Evolutionary conservation across 2,797 vertebrate genomes (phyloP), one percentile per base, ranked within the genome.

Genomic region (Peromyscus attwateri): DNA sequence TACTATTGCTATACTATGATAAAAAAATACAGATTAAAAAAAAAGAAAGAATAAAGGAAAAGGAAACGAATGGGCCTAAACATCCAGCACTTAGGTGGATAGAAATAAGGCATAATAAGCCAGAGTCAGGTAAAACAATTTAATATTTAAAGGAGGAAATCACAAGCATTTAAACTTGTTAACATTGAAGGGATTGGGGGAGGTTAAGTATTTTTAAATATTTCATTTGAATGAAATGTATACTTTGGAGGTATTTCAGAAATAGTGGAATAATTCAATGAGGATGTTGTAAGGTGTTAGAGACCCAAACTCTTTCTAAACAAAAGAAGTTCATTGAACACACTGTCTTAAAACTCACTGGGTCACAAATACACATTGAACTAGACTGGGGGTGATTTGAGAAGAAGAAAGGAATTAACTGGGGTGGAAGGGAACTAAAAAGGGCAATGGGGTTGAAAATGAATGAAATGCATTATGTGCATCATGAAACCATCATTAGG

Each of bases 271-370:
- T 43, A 82, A 92, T 77, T 73, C 57, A 85, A 46, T n/a, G 77
- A 66, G 37, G 29, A 37, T 80, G 19, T 21, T 31, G 34, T 49
- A 21, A 73, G 6, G 13, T 82, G 55, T 77, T 79, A 85, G 64
- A 82, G 77, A 96, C 71, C 6, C 71, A 95, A 95, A 93, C 10
- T 92, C 17, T 85, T 88, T 89, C n/a, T 75, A 12, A 77, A 1
- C 8, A 83, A 80, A 92, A 19, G 55, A 89, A 60, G 25, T 29
- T 96, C 80, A 89, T 25, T 92, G 68, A 97, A 92, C 68, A 82
- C 31, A 6, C 10, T 92, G 66, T 0, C 3, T 94, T 23, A 76
- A 96, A 97, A 83, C 62, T 85, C 43, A 49, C 2, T 34, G 29
- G 40, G 17, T 49, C 10, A 25, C 10, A 7, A 68, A 52, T 8